Conservation (phyloP, 2,113 vertebrate genomes). For the Theristicus caerulescens region DNA sequence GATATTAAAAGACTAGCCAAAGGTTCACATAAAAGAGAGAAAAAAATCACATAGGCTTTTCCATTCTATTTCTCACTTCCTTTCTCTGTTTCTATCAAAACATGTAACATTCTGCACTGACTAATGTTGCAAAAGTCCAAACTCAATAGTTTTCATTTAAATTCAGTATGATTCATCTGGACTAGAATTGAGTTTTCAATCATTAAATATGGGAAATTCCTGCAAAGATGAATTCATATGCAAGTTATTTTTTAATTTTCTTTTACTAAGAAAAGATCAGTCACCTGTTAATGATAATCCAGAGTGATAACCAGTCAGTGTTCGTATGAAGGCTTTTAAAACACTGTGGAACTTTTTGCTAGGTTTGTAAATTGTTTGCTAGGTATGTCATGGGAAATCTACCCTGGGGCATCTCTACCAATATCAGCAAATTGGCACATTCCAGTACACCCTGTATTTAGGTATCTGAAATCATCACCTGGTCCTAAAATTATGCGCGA, state of each 20-base stretch:
- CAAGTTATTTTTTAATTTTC: conserved; percentile 7
- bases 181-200: conserved; percentile 47
- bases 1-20: conserved; percentile 56
- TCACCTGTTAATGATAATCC: not conserved
- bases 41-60: conserved; percentile 50
- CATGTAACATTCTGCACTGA: conserved; percentile 37
- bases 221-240: conserved; percentile 43
- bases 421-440: not conserved
- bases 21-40: conserved; percentile 22
- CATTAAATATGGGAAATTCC: conserved; percentile 62
- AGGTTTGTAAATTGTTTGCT: not conserved
- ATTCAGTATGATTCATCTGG: conserved; percentile 56
- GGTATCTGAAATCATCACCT: not conserved
- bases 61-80: conserved; percentile 67
- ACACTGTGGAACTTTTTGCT: not conserved
- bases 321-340: not conserved
- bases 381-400: not conserved
- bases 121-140: conserved; percentile 48
- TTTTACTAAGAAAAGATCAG: conserved; percentile 20
- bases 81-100: conserved; percentile 67
- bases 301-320: not conserved
- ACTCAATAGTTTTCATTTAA: conserved; percentile 46
- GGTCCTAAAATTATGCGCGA: not conserved
- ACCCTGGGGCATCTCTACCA: not conserved
- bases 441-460: not conserved